These are phyloP conservation scores for Trichogramma dendrolimi DNA, from an alignment of 2,888 invertebrate genomes.

Conservation along the genomic window DNA sequence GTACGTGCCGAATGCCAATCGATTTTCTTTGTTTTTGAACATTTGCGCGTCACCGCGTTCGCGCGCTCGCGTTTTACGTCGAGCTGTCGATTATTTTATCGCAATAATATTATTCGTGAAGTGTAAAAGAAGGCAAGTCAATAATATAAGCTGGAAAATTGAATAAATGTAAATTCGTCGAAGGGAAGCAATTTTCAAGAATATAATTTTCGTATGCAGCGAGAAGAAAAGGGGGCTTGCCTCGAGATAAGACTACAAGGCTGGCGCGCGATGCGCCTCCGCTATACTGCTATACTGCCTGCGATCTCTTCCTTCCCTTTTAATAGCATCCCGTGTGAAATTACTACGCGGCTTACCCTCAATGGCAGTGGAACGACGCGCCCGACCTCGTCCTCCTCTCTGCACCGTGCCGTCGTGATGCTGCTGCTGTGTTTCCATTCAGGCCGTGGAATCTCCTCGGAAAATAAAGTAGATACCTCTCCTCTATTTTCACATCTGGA, in stretches of 20 bases:
- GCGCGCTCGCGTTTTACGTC: no score
- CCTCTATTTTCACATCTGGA: constrained; percentile 49
- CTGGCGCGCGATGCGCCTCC: constrained; percentile 10
- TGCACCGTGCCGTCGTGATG: constrained; percentile 36
- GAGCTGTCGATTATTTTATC: no score
- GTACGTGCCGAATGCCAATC: no score
- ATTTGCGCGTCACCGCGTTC: no score
- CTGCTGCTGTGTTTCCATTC: constrained; percentile 48
- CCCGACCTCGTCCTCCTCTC: constrained; percentile 38
- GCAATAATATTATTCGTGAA: no score
- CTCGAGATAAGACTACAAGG: constrained; percentile 43
- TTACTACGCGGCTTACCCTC: constrained; percentile 52
- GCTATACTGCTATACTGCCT: constrained; percentile 10
- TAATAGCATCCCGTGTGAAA: constrained; percentile 48
- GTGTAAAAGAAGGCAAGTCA: no score
- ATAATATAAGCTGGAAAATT: no score
- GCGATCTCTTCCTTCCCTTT: constrained; percentile 33
- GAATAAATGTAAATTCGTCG: constrained; percentile 27
- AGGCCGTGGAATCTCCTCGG: constrained; percentile 40
- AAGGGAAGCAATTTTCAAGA: constrained; percentile 44
- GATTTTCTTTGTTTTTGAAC: no score
- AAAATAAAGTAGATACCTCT: constrained; percentile 51
- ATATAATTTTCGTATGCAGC: constrained; percentile 47
- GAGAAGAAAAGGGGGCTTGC: constrained; percentile 23
- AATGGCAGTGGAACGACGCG: constrained; percentile 10